phyloP scores from a whole-genome alignment of 2,113 vertebrate genomes.

The Apteryx mantelli region DNA sequence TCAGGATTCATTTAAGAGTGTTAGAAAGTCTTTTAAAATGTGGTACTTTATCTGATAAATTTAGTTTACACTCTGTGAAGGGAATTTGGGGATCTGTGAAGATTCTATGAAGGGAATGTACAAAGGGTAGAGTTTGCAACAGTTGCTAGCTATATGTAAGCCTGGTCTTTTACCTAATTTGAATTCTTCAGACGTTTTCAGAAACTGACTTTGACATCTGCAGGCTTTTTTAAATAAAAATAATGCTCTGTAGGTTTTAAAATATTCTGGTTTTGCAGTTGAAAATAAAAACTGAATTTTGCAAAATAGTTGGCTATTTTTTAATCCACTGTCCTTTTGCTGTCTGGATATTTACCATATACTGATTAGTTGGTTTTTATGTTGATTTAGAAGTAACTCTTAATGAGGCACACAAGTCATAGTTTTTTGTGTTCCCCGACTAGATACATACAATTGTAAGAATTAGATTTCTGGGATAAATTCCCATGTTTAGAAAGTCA shows the following conservation, averaged over 20 bases:
- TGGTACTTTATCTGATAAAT: neutral
- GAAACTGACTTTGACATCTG: neutral
- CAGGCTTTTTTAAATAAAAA: neutral
- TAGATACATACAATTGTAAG: neutral
- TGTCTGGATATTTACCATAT: neutral
- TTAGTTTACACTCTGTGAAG: neutral
- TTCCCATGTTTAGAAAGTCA: neutral
- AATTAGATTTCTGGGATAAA: neutral
- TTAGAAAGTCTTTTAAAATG: neutral
- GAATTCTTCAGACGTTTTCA: neutral
- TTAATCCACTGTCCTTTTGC: neutral
- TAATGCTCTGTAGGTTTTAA: neutral
- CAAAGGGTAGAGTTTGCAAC: neutral
- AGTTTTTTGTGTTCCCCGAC: neutral
- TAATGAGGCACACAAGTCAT: neutral
- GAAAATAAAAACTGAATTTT: neutral
- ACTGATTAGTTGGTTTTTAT: neutral
- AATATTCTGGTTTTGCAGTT: neutral
- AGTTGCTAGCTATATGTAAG: neutral
- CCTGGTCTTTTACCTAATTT: rapidly evolving
- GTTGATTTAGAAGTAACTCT: neutral
- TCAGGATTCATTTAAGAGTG: neutral
- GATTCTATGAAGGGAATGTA: neutral
- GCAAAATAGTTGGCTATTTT: neutral
- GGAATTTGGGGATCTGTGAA: neutral